Conservation (phyloP, 1,140 invertebrate genomes). For the Tachypleus tridentatus region DNA sequence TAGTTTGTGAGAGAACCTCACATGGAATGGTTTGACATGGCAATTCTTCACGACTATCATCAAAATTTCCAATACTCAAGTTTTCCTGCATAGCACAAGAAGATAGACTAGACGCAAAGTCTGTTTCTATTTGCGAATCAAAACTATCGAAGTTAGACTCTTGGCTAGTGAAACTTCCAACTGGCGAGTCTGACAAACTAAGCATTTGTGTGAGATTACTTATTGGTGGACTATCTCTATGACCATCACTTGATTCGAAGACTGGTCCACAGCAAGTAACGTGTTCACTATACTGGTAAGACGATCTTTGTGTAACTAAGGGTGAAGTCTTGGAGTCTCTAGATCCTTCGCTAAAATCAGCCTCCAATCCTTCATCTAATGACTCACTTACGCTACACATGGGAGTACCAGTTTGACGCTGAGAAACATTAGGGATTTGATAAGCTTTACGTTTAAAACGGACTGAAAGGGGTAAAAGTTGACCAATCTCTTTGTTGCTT, state of each 20-base stretch:
- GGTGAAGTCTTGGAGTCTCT: not conserved
- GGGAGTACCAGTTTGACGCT: not conserved
- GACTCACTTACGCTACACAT: conserved; percentile 28
- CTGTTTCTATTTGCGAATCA: conserved; percentile 70
- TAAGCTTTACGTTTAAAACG: too few relatives aligned
- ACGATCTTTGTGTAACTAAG: not conserved
- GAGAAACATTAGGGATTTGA: not conserved
- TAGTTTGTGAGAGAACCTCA: conserved; percentile 17
- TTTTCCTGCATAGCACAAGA: conserved; percentile 12
- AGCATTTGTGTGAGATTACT: conserved; percentile 13
- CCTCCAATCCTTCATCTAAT: conserved; percentile 39
- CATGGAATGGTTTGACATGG: too few relatives aligned
- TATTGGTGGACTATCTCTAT: conserved; percentile 9
- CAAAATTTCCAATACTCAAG: not conserved
- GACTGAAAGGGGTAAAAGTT: too few relatives aligned
- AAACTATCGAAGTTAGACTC: conserved; percentile 65
- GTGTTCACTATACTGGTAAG: conserved; percentile 3
- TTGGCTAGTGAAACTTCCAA: conserved; percentile 36
- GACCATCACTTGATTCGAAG: conserved; percentile 1
- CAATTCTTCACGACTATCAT: too few relatives aligned
- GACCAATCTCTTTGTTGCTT: too few relatives aligned
- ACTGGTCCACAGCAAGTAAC: not conserved
- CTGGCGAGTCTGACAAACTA: conserved; percentile 23
- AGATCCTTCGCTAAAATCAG: conserved; percentile 27
- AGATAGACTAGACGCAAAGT: conserved; percentile 58